A percentile compares a stretch with the other conserved stretches of the same genome.
Evolutionary conservation across 2,888 invertebrate genomes (phyloP).

Genomic region (Mayetiola destructor): DNA sequence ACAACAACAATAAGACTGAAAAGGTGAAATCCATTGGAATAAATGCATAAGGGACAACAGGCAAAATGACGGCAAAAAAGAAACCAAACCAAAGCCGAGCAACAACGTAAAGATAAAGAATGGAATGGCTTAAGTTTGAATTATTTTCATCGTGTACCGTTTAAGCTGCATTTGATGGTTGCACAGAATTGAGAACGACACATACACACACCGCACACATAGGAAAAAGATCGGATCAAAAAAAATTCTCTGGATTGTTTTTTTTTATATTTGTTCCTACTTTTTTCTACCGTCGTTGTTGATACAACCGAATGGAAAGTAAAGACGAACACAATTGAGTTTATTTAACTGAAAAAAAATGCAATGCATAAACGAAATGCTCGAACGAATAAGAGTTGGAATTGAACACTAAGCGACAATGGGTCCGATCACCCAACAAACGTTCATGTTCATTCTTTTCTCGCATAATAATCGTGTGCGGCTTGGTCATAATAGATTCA

Average conservation of each 20-base stretch:
- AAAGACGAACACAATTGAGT: not conserved
- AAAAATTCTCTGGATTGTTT: too few relatives aligned
- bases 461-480: conserved; percentile 8
- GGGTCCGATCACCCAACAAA: not conserved
- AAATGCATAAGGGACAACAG: conserved; percentile 4
- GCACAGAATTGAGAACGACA: not conserved
- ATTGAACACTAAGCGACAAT: not conserved
- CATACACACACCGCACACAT: not conserved
- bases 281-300: too few relatives aligned
- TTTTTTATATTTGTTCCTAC: too few relatives aligned
- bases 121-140: not conserved
- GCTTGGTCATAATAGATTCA: too few relatives aligned
- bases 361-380: not conserved
- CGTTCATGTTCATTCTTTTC: not conserved
- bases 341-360: conserved; percentile 1
- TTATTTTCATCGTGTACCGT: too few relatives aligned
- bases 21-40: not conserved
- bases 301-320: conserved; percentile 4
- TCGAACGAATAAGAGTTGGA: not conserved
- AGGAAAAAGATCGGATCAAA: too few relatives aligned
- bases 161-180: too few relatives aligned
- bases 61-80: not conserved
- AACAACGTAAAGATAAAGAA: not conserved
- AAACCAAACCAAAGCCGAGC: too few relatives aligned
- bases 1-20: too few relatives aligned